These are phyloP conservation scores for Dendrophyllia cribrosa DNA, from an alignment of 64 coral and sea anemone genomes.

Conservation along the genomic window DNA sequence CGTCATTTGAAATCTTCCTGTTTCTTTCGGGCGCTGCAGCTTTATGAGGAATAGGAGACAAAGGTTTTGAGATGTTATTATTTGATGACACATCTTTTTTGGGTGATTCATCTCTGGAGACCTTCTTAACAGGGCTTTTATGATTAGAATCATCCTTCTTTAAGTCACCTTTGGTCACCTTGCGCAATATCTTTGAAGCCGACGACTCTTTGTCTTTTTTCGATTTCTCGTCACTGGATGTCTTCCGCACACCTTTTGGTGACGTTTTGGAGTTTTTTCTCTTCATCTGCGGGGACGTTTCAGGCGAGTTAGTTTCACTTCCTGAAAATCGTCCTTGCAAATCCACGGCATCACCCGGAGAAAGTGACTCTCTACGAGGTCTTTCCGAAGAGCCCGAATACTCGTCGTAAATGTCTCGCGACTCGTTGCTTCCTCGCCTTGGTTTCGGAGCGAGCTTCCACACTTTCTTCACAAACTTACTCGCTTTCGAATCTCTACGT, in stretches of 20 bases:
- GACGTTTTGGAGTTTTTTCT: slow-evolving; percentile 34
- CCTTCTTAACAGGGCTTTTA: background rate
- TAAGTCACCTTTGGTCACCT: background rate
- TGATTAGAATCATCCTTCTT: slow-evolving; percentile 6
- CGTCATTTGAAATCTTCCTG: background rate
- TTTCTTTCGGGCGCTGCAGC: background rate
- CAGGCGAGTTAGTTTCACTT: slow-evolving; percentile 37
- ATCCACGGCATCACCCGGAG: slow-evolving; percentile 33
- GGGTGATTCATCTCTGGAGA: slow-evolving; percentile 8
- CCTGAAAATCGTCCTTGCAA: slow-evolving; percentile 33
- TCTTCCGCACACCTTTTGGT: background rate
- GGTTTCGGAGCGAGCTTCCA: slow-evolving; percentile 14
- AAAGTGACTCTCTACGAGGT: slow-evolving; percentile 28
- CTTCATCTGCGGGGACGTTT: slow-evolving; percentile 18
- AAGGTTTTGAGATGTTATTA: background rate
- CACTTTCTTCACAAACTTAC: slow-evolving; percentile 36
- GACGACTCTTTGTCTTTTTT: slow-evolving; percentile 9
- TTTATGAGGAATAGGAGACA: background rate
- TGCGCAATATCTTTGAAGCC: slow-evolving; percentile 5
- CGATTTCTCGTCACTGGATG: slow-evolving; percentile 33
- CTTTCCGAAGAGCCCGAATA: slow-evolving; percentile 5
- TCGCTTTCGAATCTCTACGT: slow-evolving; percentile 31
- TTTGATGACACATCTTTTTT: background rate
- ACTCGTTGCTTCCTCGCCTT: slow-evolving; percentile 14
- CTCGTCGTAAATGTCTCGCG: slow-evolving; percentile 4